These are phyloP conservation scores for Ctenochaetus hawaiiensis DNA, from an alignment of 2,797 vertebrate genomes.

Conservation along the genomic window DNA sequence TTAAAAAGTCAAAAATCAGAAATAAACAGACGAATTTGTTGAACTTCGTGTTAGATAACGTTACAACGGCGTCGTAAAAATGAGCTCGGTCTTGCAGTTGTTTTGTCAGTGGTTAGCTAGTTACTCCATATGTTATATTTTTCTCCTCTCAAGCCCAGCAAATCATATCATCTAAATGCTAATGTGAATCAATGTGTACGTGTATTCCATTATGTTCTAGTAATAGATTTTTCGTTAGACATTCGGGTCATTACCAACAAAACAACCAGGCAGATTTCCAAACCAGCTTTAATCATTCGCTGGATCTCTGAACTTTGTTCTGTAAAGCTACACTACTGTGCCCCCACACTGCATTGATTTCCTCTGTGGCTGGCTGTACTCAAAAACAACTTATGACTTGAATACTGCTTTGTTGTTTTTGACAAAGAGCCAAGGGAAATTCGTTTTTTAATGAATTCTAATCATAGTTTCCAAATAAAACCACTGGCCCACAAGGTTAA, in stretches of 20 bases:
- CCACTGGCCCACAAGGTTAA: slow-evolving; percentile 60
- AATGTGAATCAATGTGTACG: neutral
- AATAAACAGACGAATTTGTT: no score
- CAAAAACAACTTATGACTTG: slow-evolving; percentile 11
- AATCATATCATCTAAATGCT: no score
- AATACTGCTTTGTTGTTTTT: slow-evolving; percentile 12
- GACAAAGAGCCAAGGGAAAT: slow-evolving; percentile 47
- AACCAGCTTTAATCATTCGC: slow-evolving; percentile 69
- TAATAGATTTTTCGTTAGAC: neutral
- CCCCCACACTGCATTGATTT: slow-evolving; percentile 10
- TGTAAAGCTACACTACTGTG: slow-evolving; percentile 6
- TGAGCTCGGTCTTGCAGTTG: no score
- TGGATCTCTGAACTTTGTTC: slow-evolving; percentile 76
- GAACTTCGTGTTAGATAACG: no score
- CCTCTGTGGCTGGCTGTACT: slow-evolving; percentile 11
- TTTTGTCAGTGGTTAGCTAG: neutral
- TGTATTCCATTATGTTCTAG: neutral
- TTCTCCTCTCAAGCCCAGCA: neutral
- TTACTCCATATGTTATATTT: neutral
- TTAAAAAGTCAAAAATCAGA: no score
- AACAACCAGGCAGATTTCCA: slow-evolving; percentile 6
- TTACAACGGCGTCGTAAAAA: no score
- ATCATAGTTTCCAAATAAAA: slow-evolving; percentile 72
- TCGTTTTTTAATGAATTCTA: slow-evolving; percentile 29
- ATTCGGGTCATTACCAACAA: neutral